Percentiles rank a stretch among this genome's conserved stretches.
These are phyloP conservation scores for Chamaedrilus cognettii DNA, from an alignment of 2,888 invertebrate species.

Conservation along the genomic window DNA sequence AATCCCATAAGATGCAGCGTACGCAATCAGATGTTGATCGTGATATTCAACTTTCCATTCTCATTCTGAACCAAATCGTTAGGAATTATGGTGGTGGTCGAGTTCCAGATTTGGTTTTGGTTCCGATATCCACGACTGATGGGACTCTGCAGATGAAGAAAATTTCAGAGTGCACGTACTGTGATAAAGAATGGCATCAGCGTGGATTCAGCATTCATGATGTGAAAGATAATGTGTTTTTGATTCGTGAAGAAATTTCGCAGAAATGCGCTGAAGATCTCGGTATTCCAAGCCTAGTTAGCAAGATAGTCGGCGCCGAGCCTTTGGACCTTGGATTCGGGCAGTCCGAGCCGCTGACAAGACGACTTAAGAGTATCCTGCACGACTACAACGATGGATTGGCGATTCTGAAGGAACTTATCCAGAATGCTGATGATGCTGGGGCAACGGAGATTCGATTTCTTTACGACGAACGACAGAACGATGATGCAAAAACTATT, in stretches of 20 bases:
- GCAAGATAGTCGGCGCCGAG: slow-evolving; percentile 40
- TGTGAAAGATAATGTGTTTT: slow-evolving; percentile 33
- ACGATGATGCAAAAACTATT: slow-evolving; percentile 34
- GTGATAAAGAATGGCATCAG: slow-evolving; percentile 39
- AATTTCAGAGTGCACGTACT: slow-evolving; percentile 33
- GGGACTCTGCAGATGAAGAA: slow-evolving; percentile 17
- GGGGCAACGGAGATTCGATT: slow-evolving; percentile 45
- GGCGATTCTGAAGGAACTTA: slow-evolving; percentile 48
- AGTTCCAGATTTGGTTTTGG: not conserved
- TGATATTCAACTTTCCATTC: slow-evolving; percentile 30
- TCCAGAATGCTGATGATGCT: slow-evolving; percentile 53
- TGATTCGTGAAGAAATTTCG: slow-evolving; percentile 42
- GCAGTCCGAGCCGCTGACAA: slow-evolving; percentile 46
- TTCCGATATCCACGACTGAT: slow-evolving; percentile 2
- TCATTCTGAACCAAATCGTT: slow-evolving; percentile 31
- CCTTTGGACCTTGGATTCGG: slow-evolving; percentile 42
- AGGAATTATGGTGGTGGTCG: not conserved
- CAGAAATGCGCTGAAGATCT: slow-evolving; percentile 39
- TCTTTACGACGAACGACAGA: slow-evolving; percentile 46
- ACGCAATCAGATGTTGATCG: slow-evolving; percentile 4
- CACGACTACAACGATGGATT: slow-evolving; percentile 49
- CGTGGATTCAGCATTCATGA: slow-evolving; percentile 27
- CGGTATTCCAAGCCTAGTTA: slow-evolving; percentile 42
- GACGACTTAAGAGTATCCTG: slow-evolving; percentile 41
- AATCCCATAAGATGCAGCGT: too few relatives aligned